phyloP scores from a whole-genome alignment of 1,140 invertebrate species.

The Sinella curviseta region DNA sequence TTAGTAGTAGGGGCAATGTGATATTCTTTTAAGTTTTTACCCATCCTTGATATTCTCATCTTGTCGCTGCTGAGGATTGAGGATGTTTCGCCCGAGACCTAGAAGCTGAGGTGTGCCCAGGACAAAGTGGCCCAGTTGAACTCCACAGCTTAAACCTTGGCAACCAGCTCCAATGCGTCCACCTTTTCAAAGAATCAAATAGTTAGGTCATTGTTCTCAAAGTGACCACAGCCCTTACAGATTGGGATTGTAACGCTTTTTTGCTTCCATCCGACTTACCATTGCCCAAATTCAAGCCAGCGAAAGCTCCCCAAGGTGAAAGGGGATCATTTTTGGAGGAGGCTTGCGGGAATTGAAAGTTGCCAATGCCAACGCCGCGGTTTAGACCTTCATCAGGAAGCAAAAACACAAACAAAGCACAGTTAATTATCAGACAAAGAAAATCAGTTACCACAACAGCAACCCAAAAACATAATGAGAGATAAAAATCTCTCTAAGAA shows the following conservation, averaged over 20 bases:
- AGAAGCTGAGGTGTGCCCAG: constrained; percentile 34
- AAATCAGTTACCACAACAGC: no score
- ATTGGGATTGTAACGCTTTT: not conserved
- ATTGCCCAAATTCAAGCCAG: constrained; percentile 36
- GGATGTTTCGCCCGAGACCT: constrained; percentile 29
- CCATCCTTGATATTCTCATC: not conserved
- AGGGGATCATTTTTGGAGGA: constrained; percentile 31
- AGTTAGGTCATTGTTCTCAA: no score
- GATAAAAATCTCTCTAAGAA: no score
- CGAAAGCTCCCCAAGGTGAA: constrained; percentile 38
- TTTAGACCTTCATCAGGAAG: constrained; percentile 11
- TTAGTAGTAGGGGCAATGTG: no score
- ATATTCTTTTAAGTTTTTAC: constrained; percentile 3
- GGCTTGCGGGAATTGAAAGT: constrained; percentile 15
- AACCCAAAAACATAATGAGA: no score
- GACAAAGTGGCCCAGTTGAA: constrained; percentile 39
- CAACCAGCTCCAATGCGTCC: constrained; percentile 39
- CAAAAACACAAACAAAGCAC: not conserved
- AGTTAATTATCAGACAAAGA: not conserved
- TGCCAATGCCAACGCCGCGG: constrained; percentile 31
- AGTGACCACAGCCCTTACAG: no score
- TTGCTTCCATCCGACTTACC: not conserved
- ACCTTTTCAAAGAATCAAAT: not conserved
- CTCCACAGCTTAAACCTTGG: constrained; percentile 35
- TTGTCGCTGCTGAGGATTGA: not conserved